Evolutionary conservation across 2,797 vertebrate species (phyloP), one percentile per base, ranked within the genome.

Genomic region (Megalops cyprinoides): DNA sequence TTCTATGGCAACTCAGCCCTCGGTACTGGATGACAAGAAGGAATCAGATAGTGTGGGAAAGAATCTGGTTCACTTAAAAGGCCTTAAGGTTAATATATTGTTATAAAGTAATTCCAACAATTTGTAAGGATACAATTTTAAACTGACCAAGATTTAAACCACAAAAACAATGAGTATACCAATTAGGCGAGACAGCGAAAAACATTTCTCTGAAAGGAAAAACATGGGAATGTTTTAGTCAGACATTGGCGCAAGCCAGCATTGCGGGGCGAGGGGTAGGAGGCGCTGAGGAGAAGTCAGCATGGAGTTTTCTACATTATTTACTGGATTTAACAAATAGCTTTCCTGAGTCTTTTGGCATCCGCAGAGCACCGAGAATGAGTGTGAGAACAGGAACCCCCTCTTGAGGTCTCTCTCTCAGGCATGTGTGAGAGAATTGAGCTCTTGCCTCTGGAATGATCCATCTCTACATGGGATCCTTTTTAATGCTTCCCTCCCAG

Each of bases 41-140:
- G 80, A 74, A 79, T 84, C 80, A 74, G 10, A 44, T 83, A 83
- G 83, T 82, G 85, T 91, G 90, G 87, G 89, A 92, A 92, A 90
- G 85, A 89, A 89, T 89, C 78, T 62, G 39, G 82, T 74, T 46
- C 60, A 82, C 86, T 87, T 46, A 62, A 46, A 81, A 84, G 82
- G 90, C 84, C 88, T 86, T 56, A 34, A 82, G 85, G 87, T 89
- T 85, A 90, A 84, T 74, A 48, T 84, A 53, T 75, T 77, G 81
- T 80, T 80, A 84, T 82, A 73, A 76, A 82, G 84, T 84, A 25
- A 84, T 82, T 31, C 74, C 86, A 86, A 85, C 79, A 79, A 88
- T 60, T 84, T 82, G 28, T 34, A 34, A 81, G 78, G 46, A 82
- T 67, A 80, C 77, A 73, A 53, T 77, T 58, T 42, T 37, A 79